phyloP scores from a whole-genome alignment of 2,113 vertebrate genomes.

The Mixornis gularis region DNA sequence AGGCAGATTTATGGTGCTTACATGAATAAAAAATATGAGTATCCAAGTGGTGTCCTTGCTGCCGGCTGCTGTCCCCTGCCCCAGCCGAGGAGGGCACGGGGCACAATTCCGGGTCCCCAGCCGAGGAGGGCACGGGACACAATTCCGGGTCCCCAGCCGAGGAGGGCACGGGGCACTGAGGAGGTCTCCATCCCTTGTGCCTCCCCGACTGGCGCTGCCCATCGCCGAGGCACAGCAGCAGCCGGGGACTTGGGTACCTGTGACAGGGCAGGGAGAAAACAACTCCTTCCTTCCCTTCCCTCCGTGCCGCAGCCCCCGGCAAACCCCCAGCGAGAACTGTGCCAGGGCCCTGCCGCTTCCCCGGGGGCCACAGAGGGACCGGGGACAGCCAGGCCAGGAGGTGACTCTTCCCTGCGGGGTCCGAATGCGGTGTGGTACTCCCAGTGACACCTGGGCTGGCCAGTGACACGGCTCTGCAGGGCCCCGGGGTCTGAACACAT shows the following conservation, averaged over 20 bases:
- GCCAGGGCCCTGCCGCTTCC: rapidly evolving
- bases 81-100: background rate
- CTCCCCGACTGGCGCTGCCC: rapidly evolving
- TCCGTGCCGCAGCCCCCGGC: background rate
- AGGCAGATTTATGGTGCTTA: conserved; percentile 7
- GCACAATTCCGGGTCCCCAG: background rate
- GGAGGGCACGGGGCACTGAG: background rate
- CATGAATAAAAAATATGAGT: conserved; percentile 62
- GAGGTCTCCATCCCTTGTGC: background rate
- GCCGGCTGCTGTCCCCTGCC: background rate
- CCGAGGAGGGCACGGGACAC: background rate
- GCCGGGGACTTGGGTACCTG: background rate
- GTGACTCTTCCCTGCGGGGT: background rate
- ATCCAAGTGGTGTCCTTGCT: conserved; percentile 9
- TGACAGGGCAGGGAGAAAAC: background rate
- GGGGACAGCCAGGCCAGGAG: too few relatives aligned
- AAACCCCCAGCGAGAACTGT: rapidly evolving
- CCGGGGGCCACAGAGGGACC: background rate
- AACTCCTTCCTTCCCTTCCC: background rate
- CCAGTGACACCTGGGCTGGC: background rate
- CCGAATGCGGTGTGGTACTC: rapidly evolving
- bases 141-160: background rate
- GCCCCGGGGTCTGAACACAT: rapidly evolving
- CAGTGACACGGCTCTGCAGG: rapidly evolving
- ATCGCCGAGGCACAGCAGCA: background rate